Conservation (phyloP, 2,113 vertebrate species). For the Campylomormyrus numenius region DNA sequence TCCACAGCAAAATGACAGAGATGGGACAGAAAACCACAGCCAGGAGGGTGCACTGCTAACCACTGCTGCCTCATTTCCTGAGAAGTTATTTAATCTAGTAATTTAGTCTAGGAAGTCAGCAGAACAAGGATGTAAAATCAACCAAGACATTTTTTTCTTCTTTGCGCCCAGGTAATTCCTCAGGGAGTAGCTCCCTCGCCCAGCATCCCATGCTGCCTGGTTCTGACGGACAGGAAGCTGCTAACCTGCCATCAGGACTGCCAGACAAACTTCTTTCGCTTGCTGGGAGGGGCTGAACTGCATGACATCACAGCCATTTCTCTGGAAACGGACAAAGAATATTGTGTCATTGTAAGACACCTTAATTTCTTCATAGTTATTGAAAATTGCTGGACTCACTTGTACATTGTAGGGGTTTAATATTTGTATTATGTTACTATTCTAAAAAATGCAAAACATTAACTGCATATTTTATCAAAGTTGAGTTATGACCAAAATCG, state of each 20-base stretch:
- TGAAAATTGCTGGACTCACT: background rate
- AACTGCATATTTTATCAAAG: background rate
- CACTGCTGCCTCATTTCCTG: background rate
- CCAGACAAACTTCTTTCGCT: slow-evolving; percentile 95
- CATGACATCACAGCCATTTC: slow-evolving; percentile 61
- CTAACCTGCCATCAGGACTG: slow-evolving; percentile 94
- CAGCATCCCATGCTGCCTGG: slow-evolving; percentile 88
- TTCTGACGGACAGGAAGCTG: slow-evolving; percentile 71
- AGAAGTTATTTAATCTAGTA: background rate
- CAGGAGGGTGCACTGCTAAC: background rate
- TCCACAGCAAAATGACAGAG: background rate
- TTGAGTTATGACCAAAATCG: background rate
- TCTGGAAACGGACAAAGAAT: slow-evolving; percentile 68
- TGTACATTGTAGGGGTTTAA: background rate
- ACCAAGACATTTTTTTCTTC: background rate
- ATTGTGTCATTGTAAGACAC: slow-evolving; percentile 80
- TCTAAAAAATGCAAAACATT: background rate
- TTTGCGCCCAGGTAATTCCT: slow-evolving; percentile 72
- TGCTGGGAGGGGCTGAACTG: slow-evolving; percentile 68
- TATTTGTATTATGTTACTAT: background rate
- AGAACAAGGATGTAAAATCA: background rate
- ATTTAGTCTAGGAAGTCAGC: background rate
- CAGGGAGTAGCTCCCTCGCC: slow-evolving; percentile 75
- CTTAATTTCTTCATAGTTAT: background rate
- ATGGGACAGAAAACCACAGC: background rate